Conservation (phyloP, 2,113 vertebrate genomes). For the Cottus gobio region DNA sequence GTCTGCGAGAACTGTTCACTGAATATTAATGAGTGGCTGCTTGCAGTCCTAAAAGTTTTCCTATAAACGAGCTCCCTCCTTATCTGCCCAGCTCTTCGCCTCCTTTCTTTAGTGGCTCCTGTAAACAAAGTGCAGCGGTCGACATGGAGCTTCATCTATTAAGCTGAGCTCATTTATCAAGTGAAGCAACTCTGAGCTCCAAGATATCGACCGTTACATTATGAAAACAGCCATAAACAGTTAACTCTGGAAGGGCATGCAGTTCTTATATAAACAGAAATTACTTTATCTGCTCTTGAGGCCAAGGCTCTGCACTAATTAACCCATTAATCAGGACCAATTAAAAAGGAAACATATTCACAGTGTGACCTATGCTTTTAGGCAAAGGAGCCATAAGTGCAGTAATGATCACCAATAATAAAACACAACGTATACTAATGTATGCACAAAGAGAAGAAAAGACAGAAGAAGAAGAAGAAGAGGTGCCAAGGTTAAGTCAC, state of each 20-base stretch:
- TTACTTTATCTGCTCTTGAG: not conserved
- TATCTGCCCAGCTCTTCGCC: not conserved
- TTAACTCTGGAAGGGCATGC: not conserved
- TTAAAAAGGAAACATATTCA: conserved; percentile 1
- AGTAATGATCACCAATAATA: not conserved
- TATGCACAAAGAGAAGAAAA: not conserved
- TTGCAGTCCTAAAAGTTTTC: not conserved
- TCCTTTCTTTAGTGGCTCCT: not conserved
- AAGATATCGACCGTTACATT: not conserved
- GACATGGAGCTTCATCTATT: not conserved
- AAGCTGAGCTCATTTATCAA: not conserved
- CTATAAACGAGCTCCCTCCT: not conserved
- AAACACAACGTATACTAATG: not conserved
- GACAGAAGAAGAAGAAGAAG: not conserved
- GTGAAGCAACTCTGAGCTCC: not conserved
- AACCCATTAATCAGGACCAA: conserved; percentile 3
- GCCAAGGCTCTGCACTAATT: not conserved
- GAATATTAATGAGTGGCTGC: not conserved
- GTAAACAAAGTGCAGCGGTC: not conserved
- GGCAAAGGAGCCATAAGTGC: not conserved
- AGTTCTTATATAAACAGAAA: not conserved
- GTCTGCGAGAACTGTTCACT: not conserved
- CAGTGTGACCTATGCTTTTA: not conserved
- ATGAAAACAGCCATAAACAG: not conserved
- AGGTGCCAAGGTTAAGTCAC: not conserved